These are phyloP conservation scores for Brachypterus glaber DNA, from an alignment of 2,888 invertebrate species.

Conservation along the genomic window DNA sequence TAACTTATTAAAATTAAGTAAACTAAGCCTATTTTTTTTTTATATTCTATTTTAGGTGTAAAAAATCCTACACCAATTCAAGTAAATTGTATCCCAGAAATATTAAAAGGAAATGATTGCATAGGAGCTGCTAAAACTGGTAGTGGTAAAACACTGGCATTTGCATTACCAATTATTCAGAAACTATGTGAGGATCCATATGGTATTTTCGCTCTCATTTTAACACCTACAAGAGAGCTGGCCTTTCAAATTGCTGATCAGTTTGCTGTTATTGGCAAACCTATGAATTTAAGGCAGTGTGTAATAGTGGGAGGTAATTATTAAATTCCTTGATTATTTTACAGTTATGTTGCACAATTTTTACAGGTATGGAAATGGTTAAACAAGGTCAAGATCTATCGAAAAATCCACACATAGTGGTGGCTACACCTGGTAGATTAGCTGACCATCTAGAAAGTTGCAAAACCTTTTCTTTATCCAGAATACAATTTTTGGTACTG, in stretches of 20 bases:
- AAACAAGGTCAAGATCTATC: constrained; percentile 76
- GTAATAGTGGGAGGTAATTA: constrained; percentile 62
- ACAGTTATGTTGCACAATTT: no score
- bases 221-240: constrained; percentile 91
- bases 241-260: constrained; percentile 94
- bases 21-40: constrained; percentile 8
- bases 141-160: constrained; percentile 96
- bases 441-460: constrained; percentile 89
- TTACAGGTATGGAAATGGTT: constrained; percentile 78
- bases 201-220: constrained; percentile 87
- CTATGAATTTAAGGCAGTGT: constrained; percentile 70
- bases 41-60: constrained; percentile 49
- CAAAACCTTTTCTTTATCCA: constrained; percentile 68
- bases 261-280: constrained; percentile 83
- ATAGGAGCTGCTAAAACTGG: constrained; percentile 97
- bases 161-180: constrained; percentile 90
- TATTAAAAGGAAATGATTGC: constrained; percentile 73
- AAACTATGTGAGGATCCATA: constrained; percentile 88
- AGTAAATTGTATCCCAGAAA: constrained; percentile 66
- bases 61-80: constrained; percentile 75
- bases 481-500: constrained; percentile 77
- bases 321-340: neutral
- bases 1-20: neutral
- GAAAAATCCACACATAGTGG: constrained; percentile 84
- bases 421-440: constrained; percentile 92